A percentile compares a stretch with the other conserved stretches of the same genome.
Conservation (phyloP, 2,797 vertebrate species). For the Cynodonichthys magdalenae region DNA sequence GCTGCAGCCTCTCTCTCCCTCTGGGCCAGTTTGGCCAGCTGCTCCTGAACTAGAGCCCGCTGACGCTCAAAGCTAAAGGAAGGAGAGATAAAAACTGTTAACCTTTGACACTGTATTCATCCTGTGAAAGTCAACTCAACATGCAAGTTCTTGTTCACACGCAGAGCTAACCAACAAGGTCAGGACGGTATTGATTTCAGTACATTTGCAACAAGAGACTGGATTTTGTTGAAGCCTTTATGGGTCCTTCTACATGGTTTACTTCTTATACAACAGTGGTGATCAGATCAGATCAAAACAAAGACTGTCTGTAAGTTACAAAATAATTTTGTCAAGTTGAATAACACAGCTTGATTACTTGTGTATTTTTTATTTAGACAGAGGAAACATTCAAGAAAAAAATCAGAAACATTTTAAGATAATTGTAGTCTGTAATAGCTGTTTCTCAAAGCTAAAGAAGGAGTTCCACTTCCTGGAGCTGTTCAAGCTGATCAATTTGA, state of each 20-base stretch:
- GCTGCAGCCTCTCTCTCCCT: constrained; percentile 78
- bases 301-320: background rate
- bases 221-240: background rate
- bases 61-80: constrained; percentile 85
- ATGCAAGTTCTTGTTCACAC: constrained; percentile 2
- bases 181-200: background rate
- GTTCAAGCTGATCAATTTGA: no score
- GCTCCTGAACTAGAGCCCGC: constrained; percentile 86
- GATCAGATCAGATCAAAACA: background rate
- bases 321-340: background rate
- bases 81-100: constrained; percentile 9
- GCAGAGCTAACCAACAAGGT: background rate
- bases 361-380: background rate
- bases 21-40: constrained; percentile 80
- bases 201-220: background rate
- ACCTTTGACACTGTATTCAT: constrained; percentile 6
- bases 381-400: background rate
- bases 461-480: no score
- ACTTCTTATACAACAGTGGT: background rate
- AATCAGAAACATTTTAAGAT: background rate
- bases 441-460: no score
- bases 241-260: background rate
- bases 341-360: background rate
- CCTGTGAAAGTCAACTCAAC: background rate
- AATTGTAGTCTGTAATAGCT: no score